These are phyloP conservation scores for Aphelenchoides avenae DNA, from an alignment of 1,140 invertebrate species.

Conservation along the genomic window DNA sequence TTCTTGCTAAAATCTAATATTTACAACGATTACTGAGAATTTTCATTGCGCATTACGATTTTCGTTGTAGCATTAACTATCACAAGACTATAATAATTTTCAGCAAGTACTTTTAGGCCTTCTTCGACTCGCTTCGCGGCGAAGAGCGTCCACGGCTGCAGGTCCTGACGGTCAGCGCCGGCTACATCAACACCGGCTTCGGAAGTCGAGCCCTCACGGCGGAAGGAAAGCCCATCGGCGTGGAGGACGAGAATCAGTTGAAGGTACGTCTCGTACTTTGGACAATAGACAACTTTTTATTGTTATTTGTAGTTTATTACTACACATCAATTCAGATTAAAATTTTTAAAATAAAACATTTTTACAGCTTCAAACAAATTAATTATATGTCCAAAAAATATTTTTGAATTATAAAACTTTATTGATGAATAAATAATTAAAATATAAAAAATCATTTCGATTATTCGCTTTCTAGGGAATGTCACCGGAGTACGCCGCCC, in stretches of 20 bases:
- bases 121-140: slow-evolving; percentile 42
- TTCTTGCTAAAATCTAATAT: no score
- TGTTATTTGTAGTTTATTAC: not conserved
- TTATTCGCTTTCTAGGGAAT: no score
- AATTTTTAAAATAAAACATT: not conserved
- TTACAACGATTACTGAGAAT: no score
- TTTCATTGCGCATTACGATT: no score
- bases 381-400: no score
- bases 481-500: slow-evolving; percentile 31
- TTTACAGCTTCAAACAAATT: no score
- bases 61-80: no score
- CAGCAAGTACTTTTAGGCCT: slow-evolving; percentile 41
- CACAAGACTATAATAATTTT: no score
- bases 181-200: slow-evolving; percentile 56
- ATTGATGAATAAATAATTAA: not conserved
- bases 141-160: slow-evolving; percentile 59
- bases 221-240: slow-evolving; percentile 38
- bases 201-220: slow-evolving; percentile 43
- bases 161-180: slow-evolving; percentile 48
- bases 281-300: slow-evolving; percentile 24
- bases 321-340: not conserved
- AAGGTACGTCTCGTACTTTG: no score
- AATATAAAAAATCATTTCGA: no score
- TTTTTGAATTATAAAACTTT: not conserved
- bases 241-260: slow-evolving; percentile 51